A percentile compares a stretch with the other conserved stretches of the same genome.
Evolutionary conservation across 2,888 invertebrate species (phyloP).

Genomic region (Cephus spinipes): DNA sequence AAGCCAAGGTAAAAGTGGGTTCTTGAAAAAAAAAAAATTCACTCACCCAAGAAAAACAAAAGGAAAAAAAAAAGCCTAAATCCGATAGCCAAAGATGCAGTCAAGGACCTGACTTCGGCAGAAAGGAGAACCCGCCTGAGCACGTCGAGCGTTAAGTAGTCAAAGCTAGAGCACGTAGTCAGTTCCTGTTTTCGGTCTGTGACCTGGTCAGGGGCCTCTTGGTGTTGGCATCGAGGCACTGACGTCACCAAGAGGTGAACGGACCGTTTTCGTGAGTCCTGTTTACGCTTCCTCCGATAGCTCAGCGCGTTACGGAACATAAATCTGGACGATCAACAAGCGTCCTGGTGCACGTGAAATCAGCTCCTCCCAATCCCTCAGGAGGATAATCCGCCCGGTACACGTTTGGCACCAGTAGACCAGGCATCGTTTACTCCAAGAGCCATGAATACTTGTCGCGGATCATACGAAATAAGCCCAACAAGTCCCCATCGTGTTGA

Average conservation of each 20-base stretch:
- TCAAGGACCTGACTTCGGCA: background rate
- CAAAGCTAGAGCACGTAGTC: constrained; percentile 8
- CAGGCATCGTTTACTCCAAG: background rate
- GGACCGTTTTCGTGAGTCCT: constrained; percentile 21
- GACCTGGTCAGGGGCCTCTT: constrained; percentile 21
- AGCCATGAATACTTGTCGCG: background rate
- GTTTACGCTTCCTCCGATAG: constrained; percentile 18
- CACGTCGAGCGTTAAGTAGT: background rate
- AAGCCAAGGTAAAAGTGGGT: background rate
- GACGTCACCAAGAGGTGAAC: constrained; percentile 24
- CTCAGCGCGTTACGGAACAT: background rate
- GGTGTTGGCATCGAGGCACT: constrained; percentile 7
- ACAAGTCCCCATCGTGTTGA: background rate
- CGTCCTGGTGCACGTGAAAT: background rate
- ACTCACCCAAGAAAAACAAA: too few relatives aligned
- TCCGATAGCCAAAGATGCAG: background rate
- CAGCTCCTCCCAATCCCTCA: background rate
- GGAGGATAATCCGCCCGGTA: background rate
- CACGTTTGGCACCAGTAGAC: background rate
- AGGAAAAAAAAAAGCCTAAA: background rate
- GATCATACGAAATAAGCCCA: background rate
- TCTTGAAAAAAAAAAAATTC: too few relatives aligned
- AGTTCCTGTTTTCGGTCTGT: constrained; percentile 28
- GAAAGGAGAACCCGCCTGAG: background rate
- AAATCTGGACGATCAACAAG: background rate